A percentile compares a stretch with the other conserved stretches of the same genome.
Evolutionary conservation across 2,797 vertebrate species (phyloP).

Genomic region (Esox masquinongy): DNA sequence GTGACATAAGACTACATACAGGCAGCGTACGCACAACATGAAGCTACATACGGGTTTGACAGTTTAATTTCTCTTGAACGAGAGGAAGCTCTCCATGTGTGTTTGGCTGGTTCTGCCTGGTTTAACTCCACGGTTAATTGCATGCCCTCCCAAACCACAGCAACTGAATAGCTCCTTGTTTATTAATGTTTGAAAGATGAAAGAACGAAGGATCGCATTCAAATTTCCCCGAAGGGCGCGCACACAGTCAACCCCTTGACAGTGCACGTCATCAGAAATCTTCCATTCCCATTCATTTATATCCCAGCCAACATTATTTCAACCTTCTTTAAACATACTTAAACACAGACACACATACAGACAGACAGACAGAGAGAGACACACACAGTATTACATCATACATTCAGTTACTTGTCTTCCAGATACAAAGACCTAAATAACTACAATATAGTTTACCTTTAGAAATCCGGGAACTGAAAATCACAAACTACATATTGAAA

Average conservation of each 20-base stretch:
- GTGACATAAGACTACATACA: too few relatives aligned
- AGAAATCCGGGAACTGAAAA: too few relatives aligned
- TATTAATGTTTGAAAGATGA: constrained; percentile 67
- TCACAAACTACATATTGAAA: too few relatives aligned
- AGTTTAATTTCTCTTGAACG: too few relatives aligned
- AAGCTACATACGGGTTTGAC: too few relatives aligned
- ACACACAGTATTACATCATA: constrained; percentile 18
- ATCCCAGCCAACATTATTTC: too few relatives aligned
- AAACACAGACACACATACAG: not conserved
- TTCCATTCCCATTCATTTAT: too few relatives aligned
- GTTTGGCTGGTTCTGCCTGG: constrained; percentile 29
- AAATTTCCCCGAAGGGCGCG: constrained; percentile 43
- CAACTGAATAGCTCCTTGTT: constrained; percentile 66
- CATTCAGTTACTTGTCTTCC: not conserved
- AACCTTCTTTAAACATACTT: not conserved
- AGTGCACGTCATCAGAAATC: too few relatives aligned
- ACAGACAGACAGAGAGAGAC: too few relatives aligned
- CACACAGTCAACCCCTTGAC: not conserved
- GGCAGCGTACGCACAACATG: too few relatives aligned
- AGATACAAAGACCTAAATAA: too few relatives aligned
- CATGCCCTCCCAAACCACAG: constrained; percentile 66
- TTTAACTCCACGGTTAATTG: constrained; percentile 67
- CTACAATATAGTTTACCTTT: too few relatives aligned
- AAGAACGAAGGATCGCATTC: constrained; percentile 50
- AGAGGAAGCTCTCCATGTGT: not conserved